phyloP scores from a whole-genome alignment of 2,888 invertebrate genomes.

The Oegoconia quadripuncta region DNA sequence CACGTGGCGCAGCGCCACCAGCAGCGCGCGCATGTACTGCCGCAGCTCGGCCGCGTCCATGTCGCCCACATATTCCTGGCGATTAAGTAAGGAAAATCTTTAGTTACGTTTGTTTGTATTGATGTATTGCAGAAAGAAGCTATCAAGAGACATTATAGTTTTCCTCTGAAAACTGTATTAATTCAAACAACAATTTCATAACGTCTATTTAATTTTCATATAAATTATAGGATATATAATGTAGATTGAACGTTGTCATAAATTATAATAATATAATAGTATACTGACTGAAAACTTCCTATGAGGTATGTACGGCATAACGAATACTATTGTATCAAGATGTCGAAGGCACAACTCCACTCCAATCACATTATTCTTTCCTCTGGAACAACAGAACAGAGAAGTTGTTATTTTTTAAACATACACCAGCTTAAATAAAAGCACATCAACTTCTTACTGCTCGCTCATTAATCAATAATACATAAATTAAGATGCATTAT shows the following conservation, averaged over 20 bases:
- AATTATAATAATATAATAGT: neutral
- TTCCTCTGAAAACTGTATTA: too few species aligned
- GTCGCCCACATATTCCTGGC: constrained; percentile 85
- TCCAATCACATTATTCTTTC: constrained; percentile 89
- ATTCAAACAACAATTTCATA: too few species aligned
- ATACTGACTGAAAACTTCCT: constrained; percentile 85
- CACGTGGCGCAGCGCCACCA: constrained; percentile 87
- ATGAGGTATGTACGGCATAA: constrained; percentile 94
- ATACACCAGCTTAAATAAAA: too few species aligned
- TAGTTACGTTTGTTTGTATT: too few species aligned
- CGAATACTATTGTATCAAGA: constrained; percentile 89
- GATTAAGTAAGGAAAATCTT: too few species aligned
- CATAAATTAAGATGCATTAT: too few species aligned
- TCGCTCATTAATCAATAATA: too few species aligned
- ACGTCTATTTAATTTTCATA: too few species aligned
- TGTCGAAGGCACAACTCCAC: constrained; percentile 88
- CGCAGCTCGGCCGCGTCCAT: constrained; percentile 85
- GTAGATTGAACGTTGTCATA: neutral
- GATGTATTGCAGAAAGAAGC: too few species aligned
- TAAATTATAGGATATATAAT: neutral
- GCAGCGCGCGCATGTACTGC: constrained; percentile 88
- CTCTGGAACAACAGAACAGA: constrained; percentile 79
- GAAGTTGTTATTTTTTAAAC: too few species aligned
- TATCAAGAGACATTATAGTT: too few species aligned
- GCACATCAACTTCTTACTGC: too few species aligned